These are phyloP conservation scores for Regulus satrapa DNA, from an alignment of 2,113 vertebrate species.

Conservation along the genomic window DNA sequence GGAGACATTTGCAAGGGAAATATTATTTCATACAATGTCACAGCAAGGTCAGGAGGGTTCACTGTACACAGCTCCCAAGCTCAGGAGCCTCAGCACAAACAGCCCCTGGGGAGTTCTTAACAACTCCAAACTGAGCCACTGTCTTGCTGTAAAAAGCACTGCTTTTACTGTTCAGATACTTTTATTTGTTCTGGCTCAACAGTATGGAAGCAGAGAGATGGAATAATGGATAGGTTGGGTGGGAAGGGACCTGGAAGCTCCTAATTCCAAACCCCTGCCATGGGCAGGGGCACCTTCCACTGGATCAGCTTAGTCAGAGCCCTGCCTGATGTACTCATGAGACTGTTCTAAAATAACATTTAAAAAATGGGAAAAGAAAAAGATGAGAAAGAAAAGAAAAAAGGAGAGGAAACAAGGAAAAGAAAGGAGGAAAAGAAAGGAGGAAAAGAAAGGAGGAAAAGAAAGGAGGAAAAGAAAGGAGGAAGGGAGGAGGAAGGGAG, in stretches of 20 bases:
- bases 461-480: too few relatives aligned
- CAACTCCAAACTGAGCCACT: too few relatives aligned
- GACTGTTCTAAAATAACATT: neutral
- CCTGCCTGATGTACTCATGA: neutral
- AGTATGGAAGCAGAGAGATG: neutral
- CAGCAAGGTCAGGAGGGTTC: neutral
- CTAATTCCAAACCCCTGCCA: neutral
- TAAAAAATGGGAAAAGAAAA: neutral
- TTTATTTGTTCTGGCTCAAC: accelerated
- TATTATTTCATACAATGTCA: neutral
- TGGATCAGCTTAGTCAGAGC: neutral
- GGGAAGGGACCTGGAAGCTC: neutral
- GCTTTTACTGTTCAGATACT: neutral
- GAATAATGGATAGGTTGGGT: neutral
- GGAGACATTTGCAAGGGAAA: neutral
- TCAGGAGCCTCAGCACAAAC: neutral
- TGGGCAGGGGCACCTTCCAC: neutral
- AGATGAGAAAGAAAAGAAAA: too few relatives aligned
- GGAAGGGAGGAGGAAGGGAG: neutral
- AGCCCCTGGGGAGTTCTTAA: neutral
- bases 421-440: too few relatives aligned
- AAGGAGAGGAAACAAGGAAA: neutral
- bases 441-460: too few relatives aligned
- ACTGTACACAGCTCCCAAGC: neutral
- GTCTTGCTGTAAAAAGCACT: neutral